Evolutionary conservation across 92 coral and sea anemone genomes (phyloP).

Genomic region (Paragorgia papillata): DNA sequence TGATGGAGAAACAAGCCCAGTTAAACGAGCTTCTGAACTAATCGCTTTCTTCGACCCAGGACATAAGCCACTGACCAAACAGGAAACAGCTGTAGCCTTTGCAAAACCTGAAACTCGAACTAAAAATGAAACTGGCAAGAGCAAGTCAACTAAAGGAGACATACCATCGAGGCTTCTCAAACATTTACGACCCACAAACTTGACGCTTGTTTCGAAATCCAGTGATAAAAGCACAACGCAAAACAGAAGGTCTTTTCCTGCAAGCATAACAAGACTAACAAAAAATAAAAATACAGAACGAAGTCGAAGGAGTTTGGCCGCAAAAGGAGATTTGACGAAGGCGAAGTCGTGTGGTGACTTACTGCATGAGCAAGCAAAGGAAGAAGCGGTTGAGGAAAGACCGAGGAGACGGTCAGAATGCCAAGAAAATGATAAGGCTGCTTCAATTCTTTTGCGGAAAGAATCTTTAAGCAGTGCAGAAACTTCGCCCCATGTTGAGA

Average conservation of each 20-base stretch:
- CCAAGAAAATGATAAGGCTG: background rate
- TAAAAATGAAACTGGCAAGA: background rate
- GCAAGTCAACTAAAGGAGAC: background rate
- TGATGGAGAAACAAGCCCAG: background rate
- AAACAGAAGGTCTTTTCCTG: conserved; percentile 24
- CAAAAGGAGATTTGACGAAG: conserved; percentile 10
- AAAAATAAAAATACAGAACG: conserved; percentile 16
- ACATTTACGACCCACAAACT: background rate
- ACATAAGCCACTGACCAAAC: background rate
- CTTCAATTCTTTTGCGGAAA: background rate
- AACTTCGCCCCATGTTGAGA: background rate
- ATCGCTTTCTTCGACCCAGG: conserved; percentile 32
- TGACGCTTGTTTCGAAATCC: background rate
- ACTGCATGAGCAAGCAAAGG: conserved; percentile 9
- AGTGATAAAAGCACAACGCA: background rate
- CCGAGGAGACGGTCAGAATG: background rate
- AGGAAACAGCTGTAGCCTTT: background rate
- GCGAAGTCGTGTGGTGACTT: conserved; percentile 38
- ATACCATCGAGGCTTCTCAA: background rate
- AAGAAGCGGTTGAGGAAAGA: background rate
- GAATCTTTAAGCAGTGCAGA: background rate
- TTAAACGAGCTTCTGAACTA: conserved; percentile 32
- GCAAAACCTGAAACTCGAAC: background rate
- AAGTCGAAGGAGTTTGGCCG: too few relatives aligned
- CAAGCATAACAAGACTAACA: conserved; percentile 5